phyloP scores from a whole-genome alignment of 2,113 vertebrate species.

The Rostratula benghalensis region DNA sequence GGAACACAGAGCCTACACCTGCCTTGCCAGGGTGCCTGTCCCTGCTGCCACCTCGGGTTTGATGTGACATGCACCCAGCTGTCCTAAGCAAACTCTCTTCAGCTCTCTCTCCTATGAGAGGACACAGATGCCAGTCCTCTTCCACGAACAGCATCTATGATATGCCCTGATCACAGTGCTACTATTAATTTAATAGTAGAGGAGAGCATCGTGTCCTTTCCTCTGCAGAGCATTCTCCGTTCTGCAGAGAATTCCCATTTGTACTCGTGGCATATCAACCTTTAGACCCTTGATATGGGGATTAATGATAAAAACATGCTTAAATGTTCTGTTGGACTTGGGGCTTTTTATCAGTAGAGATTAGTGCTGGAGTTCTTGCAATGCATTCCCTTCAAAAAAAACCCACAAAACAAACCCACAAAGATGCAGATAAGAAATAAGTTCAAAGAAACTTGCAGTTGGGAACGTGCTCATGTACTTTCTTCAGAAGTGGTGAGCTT shows the following conservation, averaged over 20 bases:
- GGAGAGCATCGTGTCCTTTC: background rate
- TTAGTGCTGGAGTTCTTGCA: background rate
- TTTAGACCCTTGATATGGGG: background rate
- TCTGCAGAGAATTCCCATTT: background rate
- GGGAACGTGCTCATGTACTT: background rate
- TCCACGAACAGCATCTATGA: background rate
- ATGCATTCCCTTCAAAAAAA: background rate
- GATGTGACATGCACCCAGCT: background rate
- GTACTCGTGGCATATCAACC: background rate
- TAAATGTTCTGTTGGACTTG: background rate
- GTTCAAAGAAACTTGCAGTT: background rate
- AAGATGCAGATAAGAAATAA: background rate
- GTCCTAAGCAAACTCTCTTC: background rate
- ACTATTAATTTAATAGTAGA: background rate
- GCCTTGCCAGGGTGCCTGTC: background rate
- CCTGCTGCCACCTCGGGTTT: background rate
- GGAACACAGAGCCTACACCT: accelerated
- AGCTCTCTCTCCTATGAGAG: background rate
- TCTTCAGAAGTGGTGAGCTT: background rate
- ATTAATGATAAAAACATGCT: background rate
- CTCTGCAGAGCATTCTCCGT: background rate
- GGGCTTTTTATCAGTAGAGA: background rate
- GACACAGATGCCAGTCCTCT: background rate
- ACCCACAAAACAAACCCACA: background rate
- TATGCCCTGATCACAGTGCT: accelerated